A percentile compares a stretch with the other conserved stretches of the same genome.
phyloP scores from a whole-genome alignment of 2,888 invertebrate genomes.

The Hyles lineata region DNA sequence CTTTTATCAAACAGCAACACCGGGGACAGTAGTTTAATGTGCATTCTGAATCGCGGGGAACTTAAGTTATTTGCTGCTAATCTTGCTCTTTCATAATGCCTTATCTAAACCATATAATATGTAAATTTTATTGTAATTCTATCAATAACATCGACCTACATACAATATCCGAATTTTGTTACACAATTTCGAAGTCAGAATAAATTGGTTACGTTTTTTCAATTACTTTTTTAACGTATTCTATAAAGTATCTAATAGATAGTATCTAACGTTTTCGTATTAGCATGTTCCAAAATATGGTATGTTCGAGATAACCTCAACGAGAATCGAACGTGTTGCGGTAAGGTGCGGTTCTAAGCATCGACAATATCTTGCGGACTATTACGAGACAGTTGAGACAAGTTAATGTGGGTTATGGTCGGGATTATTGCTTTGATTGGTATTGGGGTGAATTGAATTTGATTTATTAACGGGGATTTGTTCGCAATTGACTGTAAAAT shows the following conservation, averaged over 20 bases:
- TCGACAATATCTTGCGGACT: background rate
- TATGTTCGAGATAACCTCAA: background rate
- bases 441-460: background rate
- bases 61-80: too few species aligned
- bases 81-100: too few species aligned
- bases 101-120: too few species aligned
- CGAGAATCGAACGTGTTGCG: background rate
- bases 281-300: background rate
- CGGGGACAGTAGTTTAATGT: too few species aligned
- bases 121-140: constrained; percentile 3
- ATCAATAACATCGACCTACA: background rate
- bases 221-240: background rate
- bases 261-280: constrained; percentile 1
- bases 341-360: background rate
- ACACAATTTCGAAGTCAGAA: background rate
- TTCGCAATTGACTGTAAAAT: background rate
- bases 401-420: background rate
- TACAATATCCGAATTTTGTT: background rate
- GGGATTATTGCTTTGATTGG: constrained; percentile 1
- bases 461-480: background rate
- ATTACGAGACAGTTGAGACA: background rate
- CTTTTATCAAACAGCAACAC: too few species aligned
- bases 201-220: background rate
- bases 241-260: background rate
- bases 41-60: too few species aligned